These are phyloP conservation scores for Intoshia linei DNA, from an alignment of 1,140 invertebrate species.

Conservation along the genomic window DNA sequence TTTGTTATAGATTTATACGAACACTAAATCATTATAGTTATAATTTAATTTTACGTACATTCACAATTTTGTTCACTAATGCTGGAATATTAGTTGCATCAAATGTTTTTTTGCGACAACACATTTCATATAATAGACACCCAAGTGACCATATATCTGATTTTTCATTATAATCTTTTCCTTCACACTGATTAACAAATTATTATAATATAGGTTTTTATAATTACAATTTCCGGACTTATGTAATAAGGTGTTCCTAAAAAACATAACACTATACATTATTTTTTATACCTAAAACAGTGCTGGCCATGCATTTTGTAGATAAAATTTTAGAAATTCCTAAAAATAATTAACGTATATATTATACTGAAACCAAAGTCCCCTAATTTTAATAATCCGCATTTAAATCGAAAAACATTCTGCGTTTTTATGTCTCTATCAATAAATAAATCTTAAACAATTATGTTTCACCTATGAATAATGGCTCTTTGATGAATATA, in stretches of 20 bases:
- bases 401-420: constrained; percentile 38
- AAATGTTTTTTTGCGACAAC: constrained; percentile 41
- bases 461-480: constrained; percentile 29
- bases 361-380: no score
- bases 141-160: constrained; percentile 46
- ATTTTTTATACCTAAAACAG: constrained; percentile 40
- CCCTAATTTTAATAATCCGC: constrained; percentile 32
- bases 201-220: no score
- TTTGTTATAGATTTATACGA: no score
- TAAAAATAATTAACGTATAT: no score
- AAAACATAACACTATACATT: no score
- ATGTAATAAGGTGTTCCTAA: constrained; percentile 50
- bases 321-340: constrained; percentile 43
- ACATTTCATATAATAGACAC: constrained; percentile 44
- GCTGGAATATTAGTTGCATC: constrained; percentile 39
- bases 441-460: constrained; percentile 4
- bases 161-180: constrained; percentile 40
- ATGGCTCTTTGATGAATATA: constrained; percentile 40
- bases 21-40: no score
- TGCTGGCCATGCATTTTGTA: constrained; percentile 33
- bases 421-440: constrained; percentile 40
- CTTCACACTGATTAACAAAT: constrained; percentile 30
- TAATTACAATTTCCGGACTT: constrained; percentile 39
- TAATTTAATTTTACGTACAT: constrained; percentile 25
- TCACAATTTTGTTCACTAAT: constrained; percentile 41